Base-by-base conservation (phyloP, 1,140 invertebrate genomes). In the Drosophila rufa region DNA sequence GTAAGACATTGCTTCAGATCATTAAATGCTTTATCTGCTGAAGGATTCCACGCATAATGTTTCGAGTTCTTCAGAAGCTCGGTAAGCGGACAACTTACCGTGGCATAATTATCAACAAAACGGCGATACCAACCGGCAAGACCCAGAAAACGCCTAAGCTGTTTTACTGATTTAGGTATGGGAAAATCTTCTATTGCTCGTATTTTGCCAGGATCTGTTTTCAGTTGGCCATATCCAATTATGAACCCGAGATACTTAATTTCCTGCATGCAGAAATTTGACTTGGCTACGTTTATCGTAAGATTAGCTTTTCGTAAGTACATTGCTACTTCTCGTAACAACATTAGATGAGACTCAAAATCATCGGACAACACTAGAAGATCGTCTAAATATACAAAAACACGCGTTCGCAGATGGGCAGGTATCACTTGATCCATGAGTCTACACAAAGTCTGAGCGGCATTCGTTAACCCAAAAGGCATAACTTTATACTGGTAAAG, bases 381-480 rank as follows among this genome's bases (percentile, higher is more conserved):
- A 64, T 95, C 94, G 80, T 95, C 94, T 0, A 95, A 42, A 65
- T 94, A 92, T 4, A 75, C 75, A 43, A 91, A 92, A 0, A 87
- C 80, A 11, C 79, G 76, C 2, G 30, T 14, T 15, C 83, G 79
- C 17, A 91, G 77, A 12, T 91, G 73, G 3, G 69, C 36, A 2
- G 74, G 58, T 27, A 76, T 76, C 33, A 77, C 68, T 36, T 70
- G 55, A 45, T 82, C 87, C 60, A 94, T 93, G 8, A 93, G 78
- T 9, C 94, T 61, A 64, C 94, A 92, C 22, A 70, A 22, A 5
- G 42, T 56, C 33, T 70, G 58, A n/a, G 57, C 25, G 14, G 57
- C 57, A 15, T 58, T 61, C 12, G 57, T 69, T 42, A 59, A 17
- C 3, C 61, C 61, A 14, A 73, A 73, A 4, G 68, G 45, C 53